Evolutionary conservation across 2,113 vertebrate genomes (phyloP), one percentile per base, ranked within the genome.

Genomic region (Limnothrissa miodon): DNA sequence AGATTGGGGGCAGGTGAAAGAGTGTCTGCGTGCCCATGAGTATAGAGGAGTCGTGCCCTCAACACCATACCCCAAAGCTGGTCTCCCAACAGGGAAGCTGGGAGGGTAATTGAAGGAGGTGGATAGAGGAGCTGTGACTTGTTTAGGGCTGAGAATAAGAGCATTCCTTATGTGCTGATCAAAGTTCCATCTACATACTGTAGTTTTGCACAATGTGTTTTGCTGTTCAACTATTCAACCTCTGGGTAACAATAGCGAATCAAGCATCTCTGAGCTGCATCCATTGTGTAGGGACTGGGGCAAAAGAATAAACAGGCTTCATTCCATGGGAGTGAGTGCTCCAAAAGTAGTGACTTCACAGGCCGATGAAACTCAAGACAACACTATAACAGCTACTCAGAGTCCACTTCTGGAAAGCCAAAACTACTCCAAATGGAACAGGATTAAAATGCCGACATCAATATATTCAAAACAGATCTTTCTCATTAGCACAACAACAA

Each of bases 21-120:
- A 80, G 83, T 86, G 66, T 84, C 51, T 83, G 82, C 78, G 82
- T 80, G 74, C 86, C 81, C 80, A 11, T 10, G 79, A 80, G 83
- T 80, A 84, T 88, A 78, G 81, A 82, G 21, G 74, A 82, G 80
- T 86, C 78, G 53, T 59, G 82, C 74, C 74, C 79, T 79, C 39
- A 78, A 78, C 78, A 78, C 17, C 78, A 21, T 42, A 42, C 42
- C 78, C 42, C 21, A 39, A 78, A 42, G 36, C 39, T 78, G 36
- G 4, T 9, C 78, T 78, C 8, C 42, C 42, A 78, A 4, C 25
- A 9, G 78, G 78, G 78, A 78, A 4, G 78, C 9, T 29, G 25
- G 59, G 59, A 33, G 29, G 29, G n/a, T 66, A 66, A 66, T 29
- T 66, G 59, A 66, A 66, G 59, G 29, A 33, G n/a, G 59, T 15